phyloP scores from a whole-genome alignment of 1,140 invertebrate species.

The Polyergus mexicanus region DNA sequence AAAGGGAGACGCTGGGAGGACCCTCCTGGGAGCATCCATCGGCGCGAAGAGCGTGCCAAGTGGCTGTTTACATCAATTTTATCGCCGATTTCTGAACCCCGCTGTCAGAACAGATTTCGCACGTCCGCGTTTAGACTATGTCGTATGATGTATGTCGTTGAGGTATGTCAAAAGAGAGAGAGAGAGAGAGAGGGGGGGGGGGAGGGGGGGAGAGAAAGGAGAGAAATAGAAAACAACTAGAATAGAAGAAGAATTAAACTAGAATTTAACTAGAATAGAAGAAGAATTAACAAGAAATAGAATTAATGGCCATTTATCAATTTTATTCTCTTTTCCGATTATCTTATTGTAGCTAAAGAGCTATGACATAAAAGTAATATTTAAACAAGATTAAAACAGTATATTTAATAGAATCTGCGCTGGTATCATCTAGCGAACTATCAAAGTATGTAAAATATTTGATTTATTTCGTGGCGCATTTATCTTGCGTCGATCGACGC shows the following conservation, averaged over 20 bases:
- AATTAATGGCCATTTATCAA: not conserved
- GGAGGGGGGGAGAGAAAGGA: no score
- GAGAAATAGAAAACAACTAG: no score
- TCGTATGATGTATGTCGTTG: conserved; percentile 47
- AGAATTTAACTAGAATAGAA: no score
- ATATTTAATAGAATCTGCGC: not conserved
- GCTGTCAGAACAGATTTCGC: conserved; percentile 71
- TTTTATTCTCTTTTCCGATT: not conserved
- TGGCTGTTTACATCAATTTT: conserved; percentile 86
- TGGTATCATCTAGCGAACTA: not conserved
- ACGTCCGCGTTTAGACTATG: conserved; percentile 42
- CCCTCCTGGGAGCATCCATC: conserved; percentile 73
- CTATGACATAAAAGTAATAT: not conserved
- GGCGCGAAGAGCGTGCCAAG: conserved; percentile 79
- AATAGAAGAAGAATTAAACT: no score
- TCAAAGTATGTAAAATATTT: not conserved
- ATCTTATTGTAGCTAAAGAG: not conserved
- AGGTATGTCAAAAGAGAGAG: conserved; percentile 25
- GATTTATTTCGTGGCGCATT: not conserved
- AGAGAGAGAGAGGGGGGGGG: not conserved
- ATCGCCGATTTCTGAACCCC: conserved; percentile 84
- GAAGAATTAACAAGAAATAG: no score
- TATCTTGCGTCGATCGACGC: not conserved
- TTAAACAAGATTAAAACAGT: not conserved
- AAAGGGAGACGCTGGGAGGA: conserved; percentile 61